Percentiles rank a stretch among this genome's conserved stretches.
Conservation (phyloP, 2,797 vertebrate species). For the Scleropages formosus region DNA sequence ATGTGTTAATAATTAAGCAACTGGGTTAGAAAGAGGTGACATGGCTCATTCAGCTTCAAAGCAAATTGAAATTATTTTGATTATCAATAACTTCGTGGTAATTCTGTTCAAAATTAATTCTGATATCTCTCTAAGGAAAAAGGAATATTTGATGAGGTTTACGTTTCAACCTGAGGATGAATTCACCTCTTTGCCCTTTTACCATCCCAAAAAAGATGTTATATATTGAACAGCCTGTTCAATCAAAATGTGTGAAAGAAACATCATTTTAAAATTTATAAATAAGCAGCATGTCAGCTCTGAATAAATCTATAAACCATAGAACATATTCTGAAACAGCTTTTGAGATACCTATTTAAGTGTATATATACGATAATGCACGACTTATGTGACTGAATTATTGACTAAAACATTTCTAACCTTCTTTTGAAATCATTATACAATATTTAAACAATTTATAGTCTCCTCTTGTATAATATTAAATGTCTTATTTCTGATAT, state of each 20-base stretch:
- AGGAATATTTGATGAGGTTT: slow-evolving; percentile 26
- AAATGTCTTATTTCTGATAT: too few species aligned
- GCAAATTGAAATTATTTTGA: slow-evolving; percentile 55
- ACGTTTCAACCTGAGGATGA: neutral
- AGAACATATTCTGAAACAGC: too few species aligned
- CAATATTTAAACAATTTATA: too few species aligned
- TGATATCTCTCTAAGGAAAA: slow-evolving; percentile 30
- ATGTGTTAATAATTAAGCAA: slow-evolving; percentile 67
- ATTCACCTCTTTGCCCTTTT: neutral
- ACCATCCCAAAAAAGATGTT: slow-evolving; percentile 9
- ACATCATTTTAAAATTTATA: too few species aligned
- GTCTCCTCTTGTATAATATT: too few species aligned
- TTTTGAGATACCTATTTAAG: too few species aligned
- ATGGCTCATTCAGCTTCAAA: slow-evolving; percentile 43
- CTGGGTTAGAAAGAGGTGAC: slow-evolving; percentile 47
- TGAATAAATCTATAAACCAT: too few species aligned
- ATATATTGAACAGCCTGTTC: neutral
- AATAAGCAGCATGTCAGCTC: neutral
- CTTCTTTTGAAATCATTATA: too few species aligned
- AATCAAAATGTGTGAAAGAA: slow-evolving; percentile 4
- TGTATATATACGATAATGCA: too few species aligned
- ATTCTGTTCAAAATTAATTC: slow-evolving; percentile 37
- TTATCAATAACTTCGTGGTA: slow-evolving; percentile 59
- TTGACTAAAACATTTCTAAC: too few species aligned
- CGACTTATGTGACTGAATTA: too few species aligned